Evolutionary conservation across 2,888 invertebrate genomes (phyloP), one percentile per base, ranked within the genome.

Genomic region (Torymus tubicola): DNA sequence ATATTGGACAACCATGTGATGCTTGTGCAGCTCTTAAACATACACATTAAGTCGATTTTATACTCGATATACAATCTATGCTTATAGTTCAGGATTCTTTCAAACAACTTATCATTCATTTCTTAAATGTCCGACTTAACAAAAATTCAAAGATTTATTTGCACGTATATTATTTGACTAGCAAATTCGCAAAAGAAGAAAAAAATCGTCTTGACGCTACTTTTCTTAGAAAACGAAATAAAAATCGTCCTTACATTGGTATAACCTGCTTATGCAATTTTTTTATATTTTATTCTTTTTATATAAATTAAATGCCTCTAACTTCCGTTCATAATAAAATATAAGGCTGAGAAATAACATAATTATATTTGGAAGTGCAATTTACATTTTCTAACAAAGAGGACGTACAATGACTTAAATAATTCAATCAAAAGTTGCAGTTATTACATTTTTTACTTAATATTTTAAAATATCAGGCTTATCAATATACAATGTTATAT

Each of bases 1-100:
- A 73, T 82, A 77, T 77, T 82, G 73, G 79, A 82, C 79, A 79
- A 76, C 77, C 72, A 63, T 50, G 64, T 73, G 57, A 80, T 73
- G 70, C 64, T 77, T 79, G 69, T 80, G 82, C 79, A 82, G 77
- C 65, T 78, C 21, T 67, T 78, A n/a, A 81, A 81, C 72, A 72
- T 81, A 69, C 65, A 68, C 67, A 72, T 77, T 67, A 61, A 63
- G 31, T 79, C 42, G 42, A 72, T 74, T 55, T 73, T 50, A 57
- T 68, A 77, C 4, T 58, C 61, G 55, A 63, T 79, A 52, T 73
- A 70, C 24, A 53, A 31, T 75, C 42, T 58, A 67, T 12, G 52
- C 52, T 78, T 67, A 18, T 31, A 77, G 63, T 61, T 80, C 72
- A 76, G 58, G 42, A 58, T 71, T 72, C 68, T 61, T n/a, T 18